Conservation (phyloP, 1,140 invertebrate genomes). For the Leptonema lineaticorne region DNA sequence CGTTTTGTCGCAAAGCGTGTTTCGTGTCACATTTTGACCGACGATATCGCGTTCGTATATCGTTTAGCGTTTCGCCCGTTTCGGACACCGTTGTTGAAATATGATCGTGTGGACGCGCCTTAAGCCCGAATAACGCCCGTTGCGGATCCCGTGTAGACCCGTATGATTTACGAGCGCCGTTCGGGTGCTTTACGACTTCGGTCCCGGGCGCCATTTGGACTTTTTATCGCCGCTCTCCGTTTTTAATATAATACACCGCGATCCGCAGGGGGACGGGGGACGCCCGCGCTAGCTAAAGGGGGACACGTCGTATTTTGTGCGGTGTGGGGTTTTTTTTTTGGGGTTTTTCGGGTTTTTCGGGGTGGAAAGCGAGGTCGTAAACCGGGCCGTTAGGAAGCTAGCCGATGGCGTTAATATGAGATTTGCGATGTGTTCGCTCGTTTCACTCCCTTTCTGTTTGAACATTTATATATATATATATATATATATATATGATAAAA, state of each 20-base stretch:
- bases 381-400: conserved; percentile 31
- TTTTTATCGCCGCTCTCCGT: conserved; percentile 31
- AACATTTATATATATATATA: too few relatives aligned
- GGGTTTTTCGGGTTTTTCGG: conserved; percentile 2
- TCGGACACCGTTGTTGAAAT: too few relatives aligned
- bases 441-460: not conserved
- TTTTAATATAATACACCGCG: conserved; percentile 31
- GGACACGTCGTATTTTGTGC: too few relatives aligned
- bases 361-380: conserved; percentile 21
- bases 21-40: too few relatives aligned
- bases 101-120: too few relatives aligned
- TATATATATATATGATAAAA: too few relatives aligned
- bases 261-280: not conserved
- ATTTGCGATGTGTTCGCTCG: conserved; percentile 26
- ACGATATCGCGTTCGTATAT: too few relatives aligned
- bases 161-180: conserved; percentile 26
- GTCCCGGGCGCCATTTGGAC: conserved; percentile 29
- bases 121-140: too few relatives aligned
- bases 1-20: too few relatives aligned
- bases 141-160: not conserved
- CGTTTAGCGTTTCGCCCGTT: too few relatives aligned
- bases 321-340: too few relatives aligned
- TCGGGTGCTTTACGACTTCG: conserved; percentile 28
- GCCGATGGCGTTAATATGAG: conserved; percentile 32
- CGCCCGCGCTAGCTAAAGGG: not conserved